Conservation (phyloP, 2,113 vertebrate species). For the Glaucidium brasilianum region DNA sequence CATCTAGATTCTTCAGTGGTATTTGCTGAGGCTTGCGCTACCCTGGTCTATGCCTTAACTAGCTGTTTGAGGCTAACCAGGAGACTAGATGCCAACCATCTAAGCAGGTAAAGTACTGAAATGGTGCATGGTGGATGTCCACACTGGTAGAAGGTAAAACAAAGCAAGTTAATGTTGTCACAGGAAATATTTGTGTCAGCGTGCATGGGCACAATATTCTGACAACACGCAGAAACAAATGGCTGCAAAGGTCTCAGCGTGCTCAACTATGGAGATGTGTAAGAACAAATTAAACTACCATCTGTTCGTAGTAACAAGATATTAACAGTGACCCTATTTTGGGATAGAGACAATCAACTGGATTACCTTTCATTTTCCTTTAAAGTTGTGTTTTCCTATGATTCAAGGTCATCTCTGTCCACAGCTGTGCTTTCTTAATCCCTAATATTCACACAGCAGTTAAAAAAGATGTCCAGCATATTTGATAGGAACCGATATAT, state of each 20-base stretch:
- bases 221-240: background rate
- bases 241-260: background rate
- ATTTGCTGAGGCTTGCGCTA: background rate
- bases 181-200: background rate
- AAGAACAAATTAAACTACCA: background rate
- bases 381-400: background rate
- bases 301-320: background rate
- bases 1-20: background rate
- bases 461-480: background rate
- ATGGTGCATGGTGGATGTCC: background rate
- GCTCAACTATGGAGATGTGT: background rate
- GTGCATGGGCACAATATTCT: background rate
- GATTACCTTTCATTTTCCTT: background rate
- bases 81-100: background rate
- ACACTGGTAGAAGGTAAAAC: background rate
- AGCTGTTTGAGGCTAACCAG: background rate
- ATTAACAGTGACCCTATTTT: background rate
- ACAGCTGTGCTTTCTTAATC: background rate
- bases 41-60: background rate
- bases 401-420: background rate
- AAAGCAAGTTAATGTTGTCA: background rate
- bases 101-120: background rate
- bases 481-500: background rate
- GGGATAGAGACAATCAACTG: background rate
- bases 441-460: background rate